These are phyloP conservation scores for Pterocles orientalis DNA, from an alignment of 2,113 vertebrate genomes.

Conservation along the genomic window DNA sequence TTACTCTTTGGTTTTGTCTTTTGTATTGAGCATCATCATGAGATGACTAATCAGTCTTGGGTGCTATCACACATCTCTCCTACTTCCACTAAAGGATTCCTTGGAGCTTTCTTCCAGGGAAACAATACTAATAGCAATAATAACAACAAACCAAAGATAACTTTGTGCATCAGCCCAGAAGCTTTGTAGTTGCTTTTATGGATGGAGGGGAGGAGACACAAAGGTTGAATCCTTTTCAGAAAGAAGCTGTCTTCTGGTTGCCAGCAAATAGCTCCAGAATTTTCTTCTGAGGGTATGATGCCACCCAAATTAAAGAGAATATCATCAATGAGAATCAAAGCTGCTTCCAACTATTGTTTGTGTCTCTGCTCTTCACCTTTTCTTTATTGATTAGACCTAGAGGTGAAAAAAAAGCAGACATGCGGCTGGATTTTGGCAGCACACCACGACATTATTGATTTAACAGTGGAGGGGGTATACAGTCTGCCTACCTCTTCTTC, in stretches of 20 bases:
- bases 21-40: background rate
- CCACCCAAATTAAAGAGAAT: background rate
- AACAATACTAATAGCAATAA: background rate
- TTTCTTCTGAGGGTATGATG: background rate
- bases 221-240: background rate
- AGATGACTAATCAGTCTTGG: background rate
- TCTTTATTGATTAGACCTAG: conserved; percentile 12
- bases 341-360: background rate
- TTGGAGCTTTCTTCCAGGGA: background rate
- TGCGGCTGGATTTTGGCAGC: background rate
- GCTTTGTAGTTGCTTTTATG: background rate
- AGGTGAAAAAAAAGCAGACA: background rate
- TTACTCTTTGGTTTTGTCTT: background rate
- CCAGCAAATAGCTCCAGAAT: background rate
- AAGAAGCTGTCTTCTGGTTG: background rate
- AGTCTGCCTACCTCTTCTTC: background rate
- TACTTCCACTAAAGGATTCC: background rate
- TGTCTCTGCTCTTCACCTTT: conserved; percentile 3
- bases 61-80: background rate
- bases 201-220: fast-evolving
- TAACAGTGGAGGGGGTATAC: background rate
- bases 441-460: background rate
- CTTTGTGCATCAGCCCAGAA: background rate
- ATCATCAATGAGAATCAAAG: background rate
- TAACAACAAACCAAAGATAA: background rate